Conservation (phyloP, 2,797 vertebrate genomes). For the Paratrypauchen microcephalus region DNA sequence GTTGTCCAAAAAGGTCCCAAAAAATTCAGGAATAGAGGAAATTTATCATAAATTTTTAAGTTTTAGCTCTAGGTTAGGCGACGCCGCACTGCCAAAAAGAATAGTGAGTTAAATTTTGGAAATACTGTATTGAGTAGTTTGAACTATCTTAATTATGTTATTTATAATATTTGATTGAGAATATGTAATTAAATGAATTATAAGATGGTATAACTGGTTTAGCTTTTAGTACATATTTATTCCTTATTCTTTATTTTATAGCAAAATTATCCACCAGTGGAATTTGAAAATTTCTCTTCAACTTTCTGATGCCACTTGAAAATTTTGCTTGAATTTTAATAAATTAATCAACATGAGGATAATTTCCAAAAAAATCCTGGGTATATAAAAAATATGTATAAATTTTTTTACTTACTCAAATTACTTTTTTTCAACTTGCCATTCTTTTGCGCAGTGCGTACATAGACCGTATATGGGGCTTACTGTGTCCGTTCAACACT, state of each 20-base stretch:
- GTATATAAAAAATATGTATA: too few relatives aligned
- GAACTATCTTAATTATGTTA: neutral
- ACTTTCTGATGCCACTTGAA: neutral
- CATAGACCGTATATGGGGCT: neutral
- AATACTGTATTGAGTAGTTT: too few relatives aligned
- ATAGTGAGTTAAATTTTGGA: too few relatives aligned
- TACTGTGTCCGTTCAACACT: conserved; percentile 24
- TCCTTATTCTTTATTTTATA: neutral
- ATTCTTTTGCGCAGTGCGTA: neutral
- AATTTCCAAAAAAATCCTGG: neutral
- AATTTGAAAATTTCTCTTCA: neutral
- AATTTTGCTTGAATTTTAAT: neutral
- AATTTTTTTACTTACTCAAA: too few relatives aligned
- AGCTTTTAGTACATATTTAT: neutral
- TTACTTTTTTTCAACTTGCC: neutral
- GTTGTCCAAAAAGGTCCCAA: neutral
- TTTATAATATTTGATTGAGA: neutral
- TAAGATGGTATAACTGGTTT: neutral
- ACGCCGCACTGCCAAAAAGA: neutral
- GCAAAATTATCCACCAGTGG: neutral
- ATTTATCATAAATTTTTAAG: neutral
- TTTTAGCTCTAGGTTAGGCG: neutral
- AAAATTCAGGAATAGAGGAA: neutral
- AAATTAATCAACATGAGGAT: neutral
- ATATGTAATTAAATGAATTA: neutral